Evolutionary conservation across 1,140 invertebrate genomes (phyloP).

Genomic region (Carcinoscorpius rotundicauda): DNA sequence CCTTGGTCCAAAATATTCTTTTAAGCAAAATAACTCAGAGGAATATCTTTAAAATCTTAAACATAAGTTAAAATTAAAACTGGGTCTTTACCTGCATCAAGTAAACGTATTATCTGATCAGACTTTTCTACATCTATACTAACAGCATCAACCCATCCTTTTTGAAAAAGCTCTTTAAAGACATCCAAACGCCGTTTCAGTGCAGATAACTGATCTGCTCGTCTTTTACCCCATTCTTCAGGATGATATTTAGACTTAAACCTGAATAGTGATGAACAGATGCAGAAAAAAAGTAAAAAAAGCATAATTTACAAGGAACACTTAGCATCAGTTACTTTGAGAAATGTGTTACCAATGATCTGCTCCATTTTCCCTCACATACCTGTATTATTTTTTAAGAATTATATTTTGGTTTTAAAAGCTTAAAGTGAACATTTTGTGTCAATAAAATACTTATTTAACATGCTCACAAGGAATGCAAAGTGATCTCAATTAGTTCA

Average conservation of each 20-base stretch:
- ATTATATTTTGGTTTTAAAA: too few species aligned
- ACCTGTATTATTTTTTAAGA: too few species aligned
- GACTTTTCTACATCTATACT: slow-evolving; percentile 77
- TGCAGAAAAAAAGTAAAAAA: slow-evolving; percentile 4
- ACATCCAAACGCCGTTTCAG: slow-evolving; percentile 81
- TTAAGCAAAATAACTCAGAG: too few species aligned
- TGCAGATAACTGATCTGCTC: slow-evolving; percentile 68
- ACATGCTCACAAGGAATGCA: too few species aligned
- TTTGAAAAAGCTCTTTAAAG: slow-evolving; percentile 71
- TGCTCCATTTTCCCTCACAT: too few species aligned
- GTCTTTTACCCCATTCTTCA: slow-evolving; percentile 81
- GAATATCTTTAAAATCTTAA: slow-evolving; percentile 1
- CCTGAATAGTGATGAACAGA: slow-evolving; percentile 46
- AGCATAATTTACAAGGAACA: too few species aligned
- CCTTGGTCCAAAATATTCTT: too few species aligned
- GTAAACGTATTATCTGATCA: slow-evolving; percentile 68
- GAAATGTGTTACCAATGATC: too few species aligned
- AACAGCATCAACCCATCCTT: slow-evolving; percentile 57
- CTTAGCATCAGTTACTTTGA: too few species aligned
- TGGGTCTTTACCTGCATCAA: slow-evolving; percentile 56
- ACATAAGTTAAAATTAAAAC: slow-evolving; percentile 2
- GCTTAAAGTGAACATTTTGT: too few species aligned
- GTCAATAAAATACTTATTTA: too few species aligned
- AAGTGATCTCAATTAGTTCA: too few species aligned
- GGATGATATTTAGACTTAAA: slow-evolving; percentile 99